Evolutionary conservation across 1,140 invertebrate genomes (phyloP), one percentile per base, ranked within the genome.

Genomic region (Oscheius sp.): DNA sequence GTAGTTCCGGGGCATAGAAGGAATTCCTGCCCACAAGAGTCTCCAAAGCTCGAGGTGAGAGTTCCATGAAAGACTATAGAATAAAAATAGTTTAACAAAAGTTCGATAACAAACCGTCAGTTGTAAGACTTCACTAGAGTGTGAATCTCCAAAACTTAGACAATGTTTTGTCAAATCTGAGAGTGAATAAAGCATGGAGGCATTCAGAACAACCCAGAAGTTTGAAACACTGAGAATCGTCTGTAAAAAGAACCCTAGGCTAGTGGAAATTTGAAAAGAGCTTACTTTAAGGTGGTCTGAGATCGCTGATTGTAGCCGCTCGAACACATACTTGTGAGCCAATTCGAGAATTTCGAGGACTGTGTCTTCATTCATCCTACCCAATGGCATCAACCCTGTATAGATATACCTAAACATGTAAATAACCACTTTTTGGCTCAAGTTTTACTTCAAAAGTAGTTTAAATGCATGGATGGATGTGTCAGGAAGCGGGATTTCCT

Each of bases 321-420:
- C 88, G 87, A 97, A 96, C 36, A 93, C 93, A 88, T 95, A 97
- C 80, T 94, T 91, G 88, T 97, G 93, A 26, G 93, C 91, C 81
- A 97, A 88, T 32, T 90, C 92, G 52, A 95, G 86, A 49, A 92
- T 91, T 82, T 95, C 93, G 67, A 95, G 86, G 38, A 95, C 89
- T 36, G 90, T 89, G 76, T 94, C 92, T 84, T 94, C 75, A 45
- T 78, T 76, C 26, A 94, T 87, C 76, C 91, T 89, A n/a, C 90
- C 89, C 36, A 97, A 86, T 61, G 91, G 91, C 88, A 97, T 91
- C 77, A 90, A 90, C 36, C 92, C 92, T 73, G 93, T 95, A 84
- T 98, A 98, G 52, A 97, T 93, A 86, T 98, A 98, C 80, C 92
- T 90, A 0, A 97, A n/a, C n/a, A n/a, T n/a, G n/a, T n/a, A n/a